Conservation (phyloP, 2,888 invertebrate species). For the Coenonympha glycerion region DNA sequence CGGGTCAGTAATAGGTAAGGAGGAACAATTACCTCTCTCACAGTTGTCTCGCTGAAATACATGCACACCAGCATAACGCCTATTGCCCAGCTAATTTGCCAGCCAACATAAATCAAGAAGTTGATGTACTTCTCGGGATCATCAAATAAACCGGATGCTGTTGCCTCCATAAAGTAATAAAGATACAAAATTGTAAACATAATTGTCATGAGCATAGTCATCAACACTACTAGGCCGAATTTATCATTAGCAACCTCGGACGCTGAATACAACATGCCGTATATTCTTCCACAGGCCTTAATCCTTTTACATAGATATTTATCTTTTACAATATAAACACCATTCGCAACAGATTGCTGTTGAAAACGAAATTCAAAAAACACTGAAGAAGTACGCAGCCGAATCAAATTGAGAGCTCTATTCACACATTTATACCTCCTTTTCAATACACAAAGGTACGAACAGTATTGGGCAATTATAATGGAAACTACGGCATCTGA, state of each 20-base stretch:
- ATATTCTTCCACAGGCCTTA: slow-evolving; percentile 45
- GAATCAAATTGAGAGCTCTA: slow-evolving; percentile 41
- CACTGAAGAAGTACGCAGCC: slow-evolving; percentile 37
- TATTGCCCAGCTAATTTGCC: slow-evolving; percentile 46
- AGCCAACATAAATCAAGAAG: slow-evolving; percentile 47
- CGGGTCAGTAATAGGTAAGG: too few relatives aligned
- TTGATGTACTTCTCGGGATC: slow-evolving; percentile 42
- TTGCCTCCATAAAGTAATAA: slow-evolving; percentile 63
- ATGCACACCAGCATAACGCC: slow-evolving; percentile 41
- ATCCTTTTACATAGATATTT: slow-evolving; percentile 44
- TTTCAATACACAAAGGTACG: slow-evolving; percentile 36
- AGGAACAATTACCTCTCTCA: slow-evolving; percentile 40
- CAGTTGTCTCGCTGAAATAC: slow-evolving; percentile 41
- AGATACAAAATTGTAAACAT: slow-evolving; percentile 44
- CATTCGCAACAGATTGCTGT: slow-evolving; percentile 30
- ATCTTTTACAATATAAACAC: slow-evolving; percentile 39
- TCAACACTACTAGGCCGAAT: slow-evolving; percentile 42
- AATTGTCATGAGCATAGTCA: slow-evolving; percentile 40
- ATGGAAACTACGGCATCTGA: slow-evolving; percentile 42
- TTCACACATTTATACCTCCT: slow-evolving; percentile 46
- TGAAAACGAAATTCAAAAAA: slow-evolving; percentile 38
- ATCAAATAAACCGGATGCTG: slow-evolving; percentile 49
- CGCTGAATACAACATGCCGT: slow-evolving; percentile 42
- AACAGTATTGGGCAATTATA: slow-evolving; percentile 42
- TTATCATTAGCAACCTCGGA: slow-evolving; percentile 35